Conservation (phyloP, 2,797 vertebrate genomes). For the Pempheris klunzingeri region DNA sequence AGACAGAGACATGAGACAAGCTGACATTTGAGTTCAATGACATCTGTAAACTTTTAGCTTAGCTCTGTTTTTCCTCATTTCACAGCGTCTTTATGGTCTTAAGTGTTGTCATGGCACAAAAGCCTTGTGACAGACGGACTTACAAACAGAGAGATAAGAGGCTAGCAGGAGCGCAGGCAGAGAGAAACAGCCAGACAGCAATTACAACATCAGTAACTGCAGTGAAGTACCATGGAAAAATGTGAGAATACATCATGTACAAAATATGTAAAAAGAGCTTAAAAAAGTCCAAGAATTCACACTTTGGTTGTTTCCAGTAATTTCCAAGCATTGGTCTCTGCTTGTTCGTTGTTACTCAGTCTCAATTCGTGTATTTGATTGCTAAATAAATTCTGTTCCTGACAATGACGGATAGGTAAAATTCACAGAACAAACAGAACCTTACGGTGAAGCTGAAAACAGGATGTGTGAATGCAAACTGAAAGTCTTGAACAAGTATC, state of each 20-base stretch:
- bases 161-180: not conserved
- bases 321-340: not conserved
- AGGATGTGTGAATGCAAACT: conserved; percentile 50
- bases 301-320: not conserved
- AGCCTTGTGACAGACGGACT: conserved; percentile 53
- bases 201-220: not conserved
- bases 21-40: conserved; percentile 35
- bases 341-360: not conserved
- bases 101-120: conserved; percentile 13
- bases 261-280: not conserved
- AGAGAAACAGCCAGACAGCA: not conserved
- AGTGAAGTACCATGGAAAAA: not conserved
- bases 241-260: not conserved
- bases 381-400: not conserved
- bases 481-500: conserved; percentile 22
- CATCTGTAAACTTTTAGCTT: conserved; percentile 50
- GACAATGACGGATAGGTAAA: not conserved
- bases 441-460: conserved; percentile 34
- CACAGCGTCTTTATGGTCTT: conserved; percentile 39
- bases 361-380: not conserved
- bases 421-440: not conserved
- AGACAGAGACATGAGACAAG: not conserved
- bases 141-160: not conserved
- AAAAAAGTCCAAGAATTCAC: not conserved
- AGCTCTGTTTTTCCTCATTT: conserved; percentile 27